These are phyloP conservation scores for Aphidius ervi DNA, from an alignment of 1,140 invertebrate genomes.

Conservation along the genomic window DNA sequence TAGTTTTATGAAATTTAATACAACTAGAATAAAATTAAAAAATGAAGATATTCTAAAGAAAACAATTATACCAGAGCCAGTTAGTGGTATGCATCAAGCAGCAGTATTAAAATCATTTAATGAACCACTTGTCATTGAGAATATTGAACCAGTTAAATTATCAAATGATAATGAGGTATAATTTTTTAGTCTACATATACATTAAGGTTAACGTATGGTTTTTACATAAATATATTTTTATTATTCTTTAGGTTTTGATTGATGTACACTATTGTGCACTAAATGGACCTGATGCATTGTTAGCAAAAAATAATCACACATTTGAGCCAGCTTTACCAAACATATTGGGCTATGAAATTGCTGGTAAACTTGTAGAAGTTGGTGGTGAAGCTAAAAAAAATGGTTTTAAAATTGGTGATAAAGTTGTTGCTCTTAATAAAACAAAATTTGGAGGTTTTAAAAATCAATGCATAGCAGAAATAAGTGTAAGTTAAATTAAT, in stretches of 20 bases:
- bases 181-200: slow-evolving; percentile 3
- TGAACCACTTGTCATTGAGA: slow-evolving; percentile 48
- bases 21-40: not conserved
- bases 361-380: slow-evolving; percentile 51
- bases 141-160: slow-evolving; percentile 35
- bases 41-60: slow-evolving; percentile 21
- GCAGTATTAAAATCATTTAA: slow-evolving; percentile 53
- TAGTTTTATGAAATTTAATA: slow-evolving; percentile 24
- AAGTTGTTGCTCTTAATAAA: slow-evolving; percentile 56
- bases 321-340: slow-evolving; percentile 50
- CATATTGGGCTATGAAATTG: slow-evolving; percentile 58
- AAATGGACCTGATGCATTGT: slow-evolving; percentile 58
- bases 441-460: slow-evolving; percentile 54
- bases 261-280: slow-evolving; percentile 57
- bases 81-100: slow-evolving; percentile 37
- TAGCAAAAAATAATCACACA: slow-evolving; percentile 52
- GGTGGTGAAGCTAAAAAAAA: slow-evolving; percentile 36
- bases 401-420: slow-evolving; percentile 48
- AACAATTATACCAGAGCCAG: slow-evolving; percentile 18
- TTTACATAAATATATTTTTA: slow-evolving; percentile 10
- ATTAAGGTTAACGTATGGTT: slow-evolving; percentile 1
- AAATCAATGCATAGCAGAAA: slow-evolving; percentile 52
- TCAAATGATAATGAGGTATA: slow-evolving; percentile 45
- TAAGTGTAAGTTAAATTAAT: slow-evolving; percentile 44
- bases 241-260: slow-evolving; percentile 53